Evolutionary conservation across 2,797 vertebrate species (phyloP), one percentile per base, ranked within the genome.

Genomic region (Poeciliopsis gracilis): DNA sequence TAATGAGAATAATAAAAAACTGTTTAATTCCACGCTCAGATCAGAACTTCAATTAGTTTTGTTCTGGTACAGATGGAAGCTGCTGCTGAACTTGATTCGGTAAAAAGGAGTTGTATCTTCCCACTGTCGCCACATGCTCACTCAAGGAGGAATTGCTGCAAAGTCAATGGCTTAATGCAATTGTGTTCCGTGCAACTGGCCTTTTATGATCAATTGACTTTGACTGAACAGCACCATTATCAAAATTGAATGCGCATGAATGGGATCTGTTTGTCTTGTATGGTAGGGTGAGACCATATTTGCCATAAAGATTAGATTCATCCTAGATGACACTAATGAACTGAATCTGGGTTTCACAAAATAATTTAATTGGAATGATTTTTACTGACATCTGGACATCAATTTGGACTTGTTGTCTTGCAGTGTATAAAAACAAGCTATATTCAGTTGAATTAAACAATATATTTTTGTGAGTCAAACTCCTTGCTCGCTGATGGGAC

Each of bases 381-480:
- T 23, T 2, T 25, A 15, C 10, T 69, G 38, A 43, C 5, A 69
- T 43, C 23, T 69, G 36, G 12, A 43, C 11, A n/a, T 43, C 11
- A 43, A n/a, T 69, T 25, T 69, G 4, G 2, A 1, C 7, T 43
- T 41, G 38, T 7, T 41, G 38, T 69, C 38, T 43, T 69, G 4
- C 3, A 38, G 38, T n/a, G 9, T 63, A 36, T 18, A 63, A 36
- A 36, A 63, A 61, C 36, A 61, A 63, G 4, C 5, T 66, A 38
- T 20, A 45, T 15, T 69, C 10, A n/a, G 25, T 6, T n/a, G 66
- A 43, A 69, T 25, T 45, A 70, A 72, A 86, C 85, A 81, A 91
- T 87, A 10, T 4, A 77, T 72, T 81, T 85, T 86, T 75, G 46
- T 28, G 57, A 77, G 57, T 79, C 82, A 82, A 73, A 84, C 28